Conservation (phyloP, 2,797 vertebrate species). For the Siniperca scherzeri region DNA sequence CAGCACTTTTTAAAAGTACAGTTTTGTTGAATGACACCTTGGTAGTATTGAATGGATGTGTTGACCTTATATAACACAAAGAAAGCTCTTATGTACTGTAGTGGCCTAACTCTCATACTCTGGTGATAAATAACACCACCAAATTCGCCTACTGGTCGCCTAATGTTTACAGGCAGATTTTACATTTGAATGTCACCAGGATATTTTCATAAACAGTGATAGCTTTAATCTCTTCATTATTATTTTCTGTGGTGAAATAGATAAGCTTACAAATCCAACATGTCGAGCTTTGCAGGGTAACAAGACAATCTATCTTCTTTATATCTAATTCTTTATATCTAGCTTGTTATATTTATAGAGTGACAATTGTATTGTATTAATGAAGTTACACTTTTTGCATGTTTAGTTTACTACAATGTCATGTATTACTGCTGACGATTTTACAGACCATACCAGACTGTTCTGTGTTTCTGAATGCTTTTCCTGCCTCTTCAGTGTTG, state of each 20-base stretch:
- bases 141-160: background rate
- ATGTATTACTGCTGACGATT: background rate
- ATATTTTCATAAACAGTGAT: background rate
- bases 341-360: background rate
- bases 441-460: background rate
- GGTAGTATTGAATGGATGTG: background rate
- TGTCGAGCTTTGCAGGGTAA: background rate
- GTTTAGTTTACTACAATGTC: background rate
- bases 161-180: background rate
- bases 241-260: background rate
- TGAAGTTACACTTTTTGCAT: background rate
- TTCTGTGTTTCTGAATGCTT: background rate
- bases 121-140: background rate
- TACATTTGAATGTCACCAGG: background rate
- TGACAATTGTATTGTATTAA: background rate
- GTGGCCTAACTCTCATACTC: background rate
- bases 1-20: background rate
- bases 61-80: background rate
- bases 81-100: background rate
- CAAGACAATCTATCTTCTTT: background rate
- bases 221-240: background rate
- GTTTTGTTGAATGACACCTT: background rate
- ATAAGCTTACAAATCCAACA: background rate
- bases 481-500: background rate
- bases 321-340: background rate